Evolutionary conservation across 1,140 invertebrate species (phyloP).

Genomic region (Saccostrea cuccullata): DNA sequence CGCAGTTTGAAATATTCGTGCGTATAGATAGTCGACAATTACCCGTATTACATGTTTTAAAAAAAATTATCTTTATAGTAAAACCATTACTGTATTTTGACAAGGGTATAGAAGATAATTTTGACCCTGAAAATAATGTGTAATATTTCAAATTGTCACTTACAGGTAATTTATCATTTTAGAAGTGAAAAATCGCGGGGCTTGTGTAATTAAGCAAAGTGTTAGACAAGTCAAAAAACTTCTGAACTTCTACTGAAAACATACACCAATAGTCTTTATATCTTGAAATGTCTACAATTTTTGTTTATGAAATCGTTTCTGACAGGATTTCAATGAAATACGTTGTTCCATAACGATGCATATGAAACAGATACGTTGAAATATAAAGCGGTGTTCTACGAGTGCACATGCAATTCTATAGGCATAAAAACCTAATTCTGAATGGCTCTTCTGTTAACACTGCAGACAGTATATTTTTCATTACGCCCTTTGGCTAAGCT

Average conservation of each 20-base stretch:
- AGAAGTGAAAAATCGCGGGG: neutral
- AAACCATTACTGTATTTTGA: slow-evolving; percentile 3
- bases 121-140: slow-evolving; percentile 11
- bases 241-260: neutral
- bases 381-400: neutral
- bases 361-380: slow-evolving; percentile 14
- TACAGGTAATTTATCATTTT: slow-evolving; percentile 31
- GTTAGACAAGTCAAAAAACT: slow-evolving; percentile 18
- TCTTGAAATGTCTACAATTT: slow-evolving; percentile 13
- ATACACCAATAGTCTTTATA: neutral
- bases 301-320: slow-evolving; percentile 9
- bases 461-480: slow-evolving; percentile 19
- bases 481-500: neutral
- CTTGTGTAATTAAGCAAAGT: neutral
- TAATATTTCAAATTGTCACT: neutral
- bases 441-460: slow-evolving; percentile 4
- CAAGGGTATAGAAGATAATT: neutral
- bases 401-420: slow-evolving; percentile 12
- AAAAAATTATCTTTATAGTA: neutral
- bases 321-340: slow-evolving; percentile 8
- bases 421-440: neutral
- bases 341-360: slow-evolving; percentile 24
- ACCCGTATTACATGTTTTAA: slow-evolving; percentile 1
- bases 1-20: slow-evolving; percentile 12
- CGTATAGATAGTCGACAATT: neutral